A percentile compares a stretch with the other conserved stretches of the same genome.
These are phyloP conservation scores for Phainopepla nitens DNA, from an alignment of 2,113 vertebrate genomes.

Conservation along the genomic window DNA sequence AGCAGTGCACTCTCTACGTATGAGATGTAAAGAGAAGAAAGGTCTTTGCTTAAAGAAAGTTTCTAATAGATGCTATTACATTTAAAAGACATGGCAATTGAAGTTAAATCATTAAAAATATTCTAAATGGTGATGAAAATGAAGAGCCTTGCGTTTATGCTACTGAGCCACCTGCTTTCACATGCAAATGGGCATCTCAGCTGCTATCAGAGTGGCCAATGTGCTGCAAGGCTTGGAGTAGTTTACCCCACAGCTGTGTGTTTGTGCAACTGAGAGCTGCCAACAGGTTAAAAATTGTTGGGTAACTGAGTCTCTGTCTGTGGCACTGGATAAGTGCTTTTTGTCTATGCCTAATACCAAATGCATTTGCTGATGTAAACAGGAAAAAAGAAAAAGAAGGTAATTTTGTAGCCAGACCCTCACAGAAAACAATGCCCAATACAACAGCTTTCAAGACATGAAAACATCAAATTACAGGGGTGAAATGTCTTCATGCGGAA, in stretches of 20 bases:
- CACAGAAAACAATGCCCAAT: background rate
- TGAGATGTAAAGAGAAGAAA: background rate
- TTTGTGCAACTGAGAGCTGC: background rate
- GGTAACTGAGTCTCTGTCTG: background rate
- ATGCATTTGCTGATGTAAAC: background rate
- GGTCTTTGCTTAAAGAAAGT: background rate
- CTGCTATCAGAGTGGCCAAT: background rate
- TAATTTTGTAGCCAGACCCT: background rate
- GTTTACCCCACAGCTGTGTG: background rate
- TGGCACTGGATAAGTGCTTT: background rate
- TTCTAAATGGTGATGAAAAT: background rate
- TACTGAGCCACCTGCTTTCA: conserved; percentile 15
- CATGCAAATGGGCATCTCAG: background rate
- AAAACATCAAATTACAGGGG: background rate
- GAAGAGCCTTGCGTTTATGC: background rate
- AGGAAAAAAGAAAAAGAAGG: background rate
- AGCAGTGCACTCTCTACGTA: background rate
- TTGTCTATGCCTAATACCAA: background rate
- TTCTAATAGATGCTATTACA: background rate
- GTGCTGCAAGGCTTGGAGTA: background rate
- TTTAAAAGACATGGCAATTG: background rate
- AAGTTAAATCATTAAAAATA: background rate
- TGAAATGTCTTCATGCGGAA: background rate
- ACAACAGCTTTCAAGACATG: background rate
- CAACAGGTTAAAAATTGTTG: background rate